Evolutionary conservation across 2,888 invertebrate species (phyloP), one percentile per base, ranked within the genome.

Genomic region (Epinotia ramella): DNA sequence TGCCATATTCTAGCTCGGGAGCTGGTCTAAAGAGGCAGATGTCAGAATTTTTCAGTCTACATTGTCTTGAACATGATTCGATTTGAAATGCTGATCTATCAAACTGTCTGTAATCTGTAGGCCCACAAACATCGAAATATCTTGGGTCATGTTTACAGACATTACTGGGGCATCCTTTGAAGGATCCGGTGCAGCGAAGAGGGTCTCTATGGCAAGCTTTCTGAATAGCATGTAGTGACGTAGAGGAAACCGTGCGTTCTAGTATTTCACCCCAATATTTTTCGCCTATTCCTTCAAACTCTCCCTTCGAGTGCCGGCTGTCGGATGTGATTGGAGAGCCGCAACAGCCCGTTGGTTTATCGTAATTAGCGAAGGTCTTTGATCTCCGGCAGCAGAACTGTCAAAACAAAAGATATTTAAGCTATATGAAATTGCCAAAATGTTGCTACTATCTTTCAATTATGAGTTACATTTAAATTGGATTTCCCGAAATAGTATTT

Each of bases 201-300:
- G 89, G 88, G 76, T 94, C 94, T 81, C 94, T 87, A 68, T 94
- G 93, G 65, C 94, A 95, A 49, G 93, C 89, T 82, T 94, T 95
- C 83, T 96, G 96, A 79, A 96, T 94, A 46, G 96, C 96, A 84
- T 97, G 97, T 63, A 97, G 93, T 67, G 97, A 97, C 75, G 95
- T 96, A 1, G 97, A 96, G 63, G 97, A 97, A 11, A 97, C 96
- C 0, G 97, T 97, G 9, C 97, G 94, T 87, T 97, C 97, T 80
- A 97, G 91, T 83, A 97, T 97, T 92, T 97, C 97, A 33, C 96
- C 96, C 96, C 96, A 96, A 84, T 96, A 96, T 86, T 96, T 96
- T 87, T 96, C 96, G 20, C 96, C 96, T 0, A 96, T 91, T 0
- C 96, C 96, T 84, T 96, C 96, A 79, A 96, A 95, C 83, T 96